Evolutionary conservation across 2,888 invertebrate genomes (phyloP), one percentile per base, ranked within the genome.

Genomic region (Gandaritis pyraliata): DNA sequence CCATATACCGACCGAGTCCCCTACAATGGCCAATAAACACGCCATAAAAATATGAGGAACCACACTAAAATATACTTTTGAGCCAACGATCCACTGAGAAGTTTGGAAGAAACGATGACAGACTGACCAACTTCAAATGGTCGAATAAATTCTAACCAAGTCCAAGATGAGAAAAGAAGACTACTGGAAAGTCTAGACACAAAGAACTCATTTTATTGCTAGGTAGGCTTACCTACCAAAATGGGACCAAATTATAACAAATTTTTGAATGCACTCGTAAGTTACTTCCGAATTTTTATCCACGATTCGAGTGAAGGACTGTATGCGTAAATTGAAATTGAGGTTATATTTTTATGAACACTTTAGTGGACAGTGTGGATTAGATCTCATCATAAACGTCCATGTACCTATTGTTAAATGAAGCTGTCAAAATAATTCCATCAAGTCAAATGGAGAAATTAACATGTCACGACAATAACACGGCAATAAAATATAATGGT

Each of bases 11-110:
- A 77, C 80, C 78, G 64, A 74, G 80, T 81, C 83, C 78, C 80
- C 81, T 76, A 80, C 84, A 88, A 91, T 86, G 87, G 86, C 86
- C 88, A 88, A 90, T 92, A 91, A 91, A 90, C 91, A 91, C 86
- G 80, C 85, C 86, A 85, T 91, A 90, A 88, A 73, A 90, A 83
- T 90, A 90, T 89, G 86, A 87, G 76, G 85, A 83, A 83, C 80
- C 78, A 82, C 82, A 87, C 86, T 88, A 90, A 90, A 87, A 50
- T 55, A 55, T 43, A 43, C 58, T 13, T 29, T 55, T 15, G 39
- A 13, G 47, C 58, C 1, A 10, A 29, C n/a, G 54, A 18, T 41
- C 53, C 41, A 58, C 50, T 46, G 18, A 33, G 23, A 16, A 18
- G n/a, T 15, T 41, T 41, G 15, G 13, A 13, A 41, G 15, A 41